Base-by-base conservation (phyloP, 92 coral and sea anemone species). In the Zoanthus gigantus region DNA sequence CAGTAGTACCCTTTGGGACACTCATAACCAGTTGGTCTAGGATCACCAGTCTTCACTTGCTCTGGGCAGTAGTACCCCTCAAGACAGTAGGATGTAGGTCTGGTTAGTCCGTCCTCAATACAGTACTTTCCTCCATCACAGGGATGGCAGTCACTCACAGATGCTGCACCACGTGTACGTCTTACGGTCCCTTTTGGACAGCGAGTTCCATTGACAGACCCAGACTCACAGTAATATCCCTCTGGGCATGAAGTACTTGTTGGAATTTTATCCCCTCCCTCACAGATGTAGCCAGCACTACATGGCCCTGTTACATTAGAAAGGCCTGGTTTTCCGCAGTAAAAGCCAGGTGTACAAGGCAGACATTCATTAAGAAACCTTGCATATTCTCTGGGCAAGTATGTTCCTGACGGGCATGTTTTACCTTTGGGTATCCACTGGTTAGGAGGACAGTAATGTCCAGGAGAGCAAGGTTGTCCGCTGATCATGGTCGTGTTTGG, bases 121-220 rank as follows among this genome's bases (percentile, higher is more conserved):
- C 99, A 97, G 74, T 93, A 97, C 46, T 87, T 83, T 29, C 99
- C 99, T 30, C 94, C 96, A 67, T 87, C 88, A 66, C 99, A 97
- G 0, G 98, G 98, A 16, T 86, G 78, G 84, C 99, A 97, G 13
- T 95, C 98, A 47, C 65, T 72, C 54, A 83, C 89, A 71, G 92
- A 52, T 71, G 88, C 88, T 3, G 94, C 99, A 53, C 98, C 99
- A 37, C 15, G 54, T 17, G 84, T 83, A 18, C 95, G 94, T 68
- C 98, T 88, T 76, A 97, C 90, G 3, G 99, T 97, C 54, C 99
- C 99, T 73, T 88, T 92, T 5, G 95, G 98, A 71, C 99, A 97
- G 54, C 76, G 77, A 0, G 96, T 93, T 46, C 97, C 99, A 75
- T 92, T 90, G 48, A 93, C 89, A n/a, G 98, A 93, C 12, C 98